A percentile compares a stretch with the other conserved stretches of the same genome.
Conservation (phyloP, 2,888 invertebrate species). For the Syritta pipiens region DNA sequence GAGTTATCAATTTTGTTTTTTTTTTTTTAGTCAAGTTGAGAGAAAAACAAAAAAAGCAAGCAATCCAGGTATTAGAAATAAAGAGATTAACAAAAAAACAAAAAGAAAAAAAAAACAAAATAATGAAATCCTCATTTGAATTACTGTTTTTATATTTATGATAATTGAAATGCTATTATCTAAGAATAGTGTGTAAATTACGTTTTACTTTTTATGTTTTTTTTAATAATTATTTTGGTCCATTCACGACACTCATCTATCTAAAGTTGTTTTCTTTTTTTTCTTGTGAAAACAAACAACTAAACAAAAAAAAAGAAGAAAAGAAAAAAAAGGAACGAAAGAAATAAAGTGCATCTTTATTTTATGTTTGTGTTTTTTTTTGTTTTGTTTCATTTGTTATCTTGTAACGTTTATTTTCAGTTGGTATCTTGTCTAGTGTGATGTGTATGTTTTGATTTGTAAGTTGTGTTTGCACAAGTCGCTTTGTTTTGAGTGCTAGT, state of each 20-base stretch:
- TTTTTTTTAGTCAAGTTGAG: slow-evolving; percentile 60
- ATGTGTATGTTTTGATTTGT: background rate
- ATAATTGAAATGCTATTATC: slow-evolving; percentile 63
- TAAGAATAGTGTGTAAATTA: slow-evolving; percentile 63
- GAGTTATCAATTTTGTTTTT: slow-evolving; percentile 33
- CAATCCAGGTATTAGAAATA: slow-evolving; percentile 67
- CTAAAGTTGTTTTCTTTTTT: slow-evolving; percentile 46
- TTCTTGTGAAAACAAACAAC: slow-evolving; percentile 54
- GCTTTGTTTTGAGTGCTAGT: no score
- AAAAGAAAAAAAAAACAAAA: slow-evolving; percentile 22
- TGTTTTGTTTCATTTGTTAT: background rate
- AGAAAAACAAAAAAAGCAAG: slow-evolving; percentile 53
- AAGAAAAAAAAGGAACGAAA: slow-evolving; percentile 38
- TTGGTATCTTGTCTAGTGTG: slow-evolving; percentile 5
- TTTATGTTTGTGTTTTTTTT: slow-evolving; percentile 36
- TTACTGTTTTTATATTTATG: slow-evolving; percentile 59
- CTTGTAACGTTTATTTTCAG: background rate
- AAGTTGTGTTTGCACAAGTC: no score
- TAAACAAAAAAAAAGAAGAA: slow-evolving; percentile 24
- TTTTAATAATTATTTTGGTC: slow-evolving; percentile 26
- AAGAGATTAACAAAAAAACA: slow-evolving; percentile 55
- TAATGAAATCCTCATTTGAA: slow-evolving; percentile 37
- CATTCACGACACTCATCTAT: slow-evolving; percentile 18
- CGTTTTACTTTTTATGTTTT: slow-evolving; percentile 30
- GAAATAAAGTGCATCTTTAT: slow-evolving; percentile 64